Evolutionary conservation across 2,797 vertebrate genomes (phyloP).

Genomic region (Caiman crocodilus): DNA sequence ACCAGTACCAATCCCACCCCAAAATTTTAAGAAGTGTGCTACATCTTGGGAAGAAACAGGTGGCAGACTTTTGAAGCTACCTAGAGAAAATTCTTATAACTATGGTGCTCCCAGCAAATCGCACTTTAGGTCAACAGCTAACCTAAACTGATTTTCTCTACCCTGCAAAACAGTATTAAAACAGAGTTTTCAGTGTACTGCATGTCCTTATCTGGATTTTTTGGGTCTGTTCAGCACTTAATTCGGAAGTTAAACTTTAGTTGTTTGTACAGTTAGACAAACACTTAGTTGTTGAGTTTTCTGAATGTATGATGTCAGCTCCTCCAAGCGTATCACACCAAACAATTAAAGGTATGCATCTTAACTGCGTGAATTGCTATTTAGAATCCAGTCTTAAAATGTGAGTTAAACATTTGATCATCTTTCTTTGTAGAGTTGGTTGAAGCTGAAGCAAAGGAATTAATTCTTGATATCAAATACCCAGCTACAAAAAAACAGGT

Average conservation of each 20-base stretch:
- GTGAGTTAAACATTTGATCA: background rate
- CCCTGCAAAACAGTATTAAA: background rate
- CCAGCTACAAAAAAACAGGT: slow-evolving; percentile 97
- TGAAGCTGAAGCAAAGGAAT: slow-evolving; percentile 89
- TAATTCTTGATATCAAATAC: slow-evolving; percentile 95
- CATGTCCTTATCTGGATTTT: background rate
- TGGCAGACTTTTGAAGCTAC: background rate
- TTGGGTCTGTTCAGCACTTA: background rate
- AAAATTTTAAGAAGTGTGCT: background rate
- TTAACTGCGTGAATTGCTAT: background rate
- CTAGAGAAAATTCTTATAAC: too few species aligned
- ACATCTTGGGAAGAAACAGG: background rate
- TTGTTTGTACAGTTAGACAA: background rate
- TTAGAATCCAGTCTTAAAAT: background rate
- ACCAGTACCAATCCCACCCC: background rate
- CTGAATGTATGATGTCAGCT: background rate
- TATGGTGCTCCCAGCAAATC: too few species aligned
- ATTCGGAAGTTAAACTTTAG: background rate
- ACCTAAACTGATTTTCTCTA: too few species aligned
- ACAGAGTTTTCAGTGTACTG: background rate
- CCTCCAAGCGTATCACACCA: background rate
- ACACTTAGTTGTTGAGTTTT: background rate
- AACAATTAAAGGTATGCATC: rapidly evolving
- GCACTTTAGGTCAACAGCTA: too few species aligned
- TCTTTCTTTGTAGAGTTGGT: slow-evolving; percentile 84